phyloP scores from a whole-genome alignment of 2,113 vertebrate species.

The Gobio gobio region DNA sequence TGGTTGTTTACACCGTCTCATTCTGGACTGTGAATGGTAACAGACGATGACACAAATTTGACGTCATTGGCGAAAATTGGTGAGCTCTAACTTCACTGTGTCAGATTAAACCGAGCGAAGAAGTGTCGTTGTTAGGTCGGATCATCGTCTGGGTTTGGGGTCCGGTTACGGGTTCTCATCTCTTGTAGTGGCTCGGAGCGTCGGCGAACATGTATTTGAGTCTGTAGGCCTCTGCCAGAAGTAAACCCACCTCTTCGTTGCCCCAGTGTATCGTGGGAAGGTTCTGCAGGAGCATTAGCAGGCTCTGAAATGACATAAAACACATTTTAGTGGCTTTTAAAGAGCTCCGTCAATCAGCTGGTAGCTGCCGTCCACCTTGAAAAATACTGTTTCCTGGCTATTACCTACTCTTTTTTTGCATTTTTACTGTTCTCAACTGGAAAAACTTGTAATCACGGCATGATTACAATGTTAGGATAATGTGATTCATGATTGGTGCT shows the following conservation, averaged over 20 bases:
- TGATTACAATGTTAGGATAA: constrained; percentile 26
- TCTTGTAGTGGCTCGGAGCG: constrained; percentile 95
- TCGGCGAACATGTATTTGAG: constrained; percentile 99
- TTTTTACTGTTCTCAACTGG: not conserved
- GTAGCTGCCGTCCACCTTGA: not conserved
- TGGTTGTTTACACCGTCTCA: constrained; percentile 8
- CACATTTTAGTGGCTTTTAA: not conserved
- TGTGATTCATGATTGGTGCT: constrained; percentile 39
- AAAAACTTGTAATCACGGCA: constrained; percentile 29
- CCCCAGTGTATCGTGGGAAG: constrained; percentile 99
- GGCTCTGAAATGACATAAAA: constrained; percentile 80
- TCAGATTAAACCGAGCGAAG: constrained; percentile 15
- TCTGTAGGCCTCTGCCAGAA: constrained; percentile 96
- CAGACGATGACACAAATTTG: constrained; percentile 21
- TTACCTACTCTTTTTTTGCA: not conserved
- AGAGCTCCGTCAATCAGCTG: not conserved
- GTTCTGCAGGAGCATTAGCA: constrained; percentile 97
- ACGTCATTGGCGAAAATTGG: constrained; percentile 17
- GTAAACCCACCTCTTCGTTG: constrained; percentile 95
- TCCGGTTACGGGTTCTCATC: constrained; percentile 75
- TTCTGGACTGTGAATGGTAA: constrained; percentile 12
- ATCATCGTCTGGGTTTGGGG: not conserved
- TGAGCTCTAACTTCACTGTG: not conserved
- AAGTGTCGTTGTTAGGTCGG: not conserved
- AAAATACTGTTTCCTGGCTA: not conserved